Percentiles rank a stretch among this genome's conserved stretches.
These are phyloP conservation scores for Himalopsyche japonica DNA, from an alignment of 2,888 invertebrate species.

Conservation along the genomic window DNA sequence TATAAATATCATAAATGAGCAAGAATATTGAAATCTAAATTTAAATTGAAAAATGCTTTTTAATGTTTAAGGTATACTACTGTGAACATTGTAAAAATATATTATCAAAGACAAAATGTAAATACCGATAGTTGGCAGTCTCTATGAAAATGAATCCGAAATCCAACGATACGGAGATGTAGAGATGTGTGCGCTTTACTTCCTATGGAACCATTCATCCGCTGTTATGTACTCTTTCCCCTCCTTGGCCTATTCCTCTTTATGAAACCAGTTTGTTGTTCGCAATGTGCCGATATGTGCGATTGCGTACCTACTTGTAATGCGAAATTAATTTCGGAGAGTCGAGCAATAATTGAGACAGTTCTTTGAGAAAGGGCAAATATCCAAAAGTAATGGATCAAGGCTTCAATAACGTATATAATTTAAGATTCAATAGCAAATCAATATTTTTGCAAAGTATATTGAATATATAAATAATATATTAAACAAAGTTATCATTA, in stretches of 20 bases:
- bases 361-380: not conserved
- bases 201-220: not conserved
- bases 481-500: no score
- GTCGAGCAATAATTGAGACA: conserved; percentile 1
- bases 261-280: not conserved
- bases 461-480: no score
- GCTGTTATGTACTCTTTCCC: not conserved
- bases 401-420: not conserved
- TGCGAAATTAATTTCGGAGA: conserved; percentile 13
- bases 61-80: no score
- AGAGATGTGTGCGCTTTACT: not conserved
- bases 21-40: no score
- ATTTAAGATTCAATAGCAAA: not conserved
- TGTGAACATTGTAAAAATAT: no score
- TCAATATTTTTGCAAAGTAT: not conserved
- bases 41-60: no score
- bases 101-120: no score
- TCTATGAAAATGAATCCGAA: not conserved
- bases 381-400: not conserved
- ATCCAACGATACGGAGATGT: not conserved
- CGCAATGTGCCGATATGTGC: not conserved
- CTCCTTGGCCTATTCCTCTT: not conserved
- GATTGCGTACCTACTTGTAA: not conserved
- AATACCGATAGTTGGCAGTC: not conserved
- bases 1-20: no score